Evolutionary conservation across 2,113 vertebrate genomes (phyloP), one percentile per base, ranked within the genome.

Genomic region (Boleophthalmus pectinirostris): DNA sequence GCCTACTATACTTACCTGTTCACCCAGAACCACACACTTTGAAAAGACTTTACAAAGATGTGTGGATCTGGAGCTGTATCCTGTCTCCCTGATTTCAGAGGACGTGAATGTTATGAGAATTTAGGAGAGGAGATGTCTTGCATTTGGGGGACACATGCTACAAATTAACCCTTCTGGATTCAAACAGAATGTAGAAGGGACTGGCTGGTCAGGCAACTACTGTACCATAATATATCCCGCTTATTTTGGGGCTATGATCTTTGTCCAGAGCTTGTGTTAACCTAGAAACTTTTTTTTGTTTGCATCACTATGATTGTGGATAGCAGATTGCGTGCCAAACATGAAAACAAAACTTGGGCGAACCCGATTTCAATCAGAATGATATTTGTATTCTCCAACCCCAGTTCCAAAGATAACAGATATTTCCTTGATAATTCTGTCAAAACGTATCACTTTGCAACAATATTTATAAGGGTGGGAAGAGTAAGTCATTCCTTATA

Each of bases 381-480:
- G 38, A 43, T 20, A 64, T 43, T 43, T 38, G 18, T 16, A 11
- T 5, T 24, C 9, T 5, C 24, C 15, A 23, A 29, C 16, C 15
- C 29, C 3, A 18, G 6, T 5, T 63, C 29, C 33, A 64, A 64
- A 64, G 29, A 64, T 20, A 64, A 64, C 60, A 43, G 33, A 64
- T 21, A n/a, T 38, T 5, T 8, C 16, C 43, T 43, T 38, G 12
- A n/a, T 38, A 11, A 61, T 33, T 16, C 56, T 58, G 13, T 11
- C 56, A 23, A 25, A 58, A 58, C 18, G 35, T 63, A 63, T 35
- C 16, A 9, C 60, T 35, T 63, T 63, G 29, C 15, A 64, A 35
- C 29, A 64, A 38, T 64, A 64, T 64, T 64, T 64, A 20, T n/a
- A 5, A 13, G 56, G 13, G 23, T 58, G 56, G 56, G 56, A 58